Evolutionary conservation across 53 echinoderm and acorn worm genomes (phyloP).

Genomic region (Paracentrotus lividus): DNA sequence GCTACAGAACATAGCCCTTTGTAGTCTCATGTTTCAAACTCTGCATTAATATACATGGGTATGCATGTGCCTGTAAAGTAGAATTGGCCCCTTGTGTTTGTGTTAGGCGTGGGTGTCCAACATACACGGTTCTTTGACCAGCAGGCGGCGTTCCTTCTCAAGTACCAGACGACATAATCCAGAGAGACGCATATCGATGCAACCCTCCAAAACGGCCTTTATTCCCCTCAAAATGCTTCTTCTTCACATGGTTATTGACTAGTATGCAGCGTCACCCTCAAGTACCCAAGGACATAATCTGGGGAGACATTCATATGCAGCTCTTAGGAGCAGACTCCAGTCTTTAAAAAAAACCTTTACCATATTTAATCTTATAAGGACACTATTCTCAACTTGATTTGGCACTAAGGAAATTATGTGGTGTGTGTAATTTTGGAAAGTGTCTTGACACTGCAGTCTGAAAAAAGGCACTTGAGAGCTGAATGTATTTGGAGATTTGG

Average conservation of each 20-base stretch:
- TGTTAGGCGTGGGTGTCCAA: slow-evolving; percentile 38
- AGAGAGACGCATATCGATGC: background rate
- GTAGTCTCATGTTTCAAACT: too few species aligned
- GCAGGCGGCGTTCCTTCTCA: slow-evolving; percentile 26
- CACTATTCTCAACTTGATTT: background rate
- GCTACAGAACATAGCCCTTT: too few species aligned
- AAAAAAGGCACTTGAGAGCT: background rate
- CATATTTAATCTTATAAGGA: slow-evolving; percentile 4
- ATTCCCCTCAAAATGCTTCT: background rate
- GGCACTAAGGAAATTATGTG: background rate
- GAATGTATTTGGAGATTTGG: background rate
- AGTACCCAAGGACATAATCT: background rate
- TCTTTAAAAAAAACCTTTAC: background rate
- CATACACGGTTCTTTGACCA: slow-evolving; percentile 28
- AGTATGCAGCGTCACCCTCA: background rate
- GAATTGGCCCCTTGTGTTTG: slow-evolving; percentile 33
- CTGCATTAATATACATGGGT: too few species aligned
- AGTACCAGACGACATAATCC: slow-evolving; percentile 43
- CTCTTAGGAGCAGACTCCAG: background rate
- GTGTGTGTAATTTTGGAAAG: background rate
- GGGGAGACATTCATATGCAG: background rate
- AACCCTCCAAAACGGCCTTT: background rate
- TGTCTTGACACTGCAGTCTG: background rate
- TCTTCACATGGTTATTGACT: slow-evolving; percentile 26
- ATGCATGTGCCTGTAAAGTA: too few species aligned